A percentile compares a stretch with the other conserved stretches of the same genome.
These are phyloP conservation scores for Sitta carolinensis DNA, from an alignment of 2,797 vertebrate species.

Conservation along the genomic window DNA sequence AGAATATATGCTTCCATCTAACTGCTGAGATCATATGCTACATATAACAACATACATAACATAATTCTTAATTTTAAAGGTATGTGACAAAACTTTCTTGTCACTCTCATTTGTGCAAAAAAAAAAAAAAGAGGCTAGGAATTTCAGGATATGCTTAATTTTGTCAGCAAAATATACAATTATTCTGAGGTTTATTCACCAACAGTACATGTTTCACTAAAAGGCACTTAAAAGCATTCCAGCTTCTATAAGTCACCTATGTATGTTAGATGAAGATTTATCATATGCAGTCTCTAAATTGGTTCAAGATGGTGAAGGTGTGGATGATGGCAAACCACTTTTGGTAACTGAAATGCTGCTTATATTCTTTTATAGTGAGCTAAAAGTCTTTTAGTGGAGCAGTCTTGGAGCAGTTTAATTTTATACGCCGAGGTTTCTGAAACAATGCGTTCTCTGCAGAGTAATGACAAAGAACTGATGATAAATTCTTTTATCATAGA, in stretches of 20 bases:
- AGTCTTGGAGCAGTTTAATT: not conserved
- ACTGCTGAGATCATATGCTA: not conserved
- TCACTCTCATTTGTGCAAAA: not conserved
- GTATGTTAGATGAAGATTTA: not conserved
- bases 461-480: not conserved
- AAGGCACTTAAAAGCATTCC: not conserved
- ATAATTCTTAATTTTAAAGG: not conserved
- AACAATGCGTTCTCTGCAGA: not conserved
- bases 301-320: not conserved
- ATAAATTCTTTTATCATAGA: not conserved
- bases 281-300: not conserved
- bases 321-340: not conserved
- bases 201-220: not conserved
- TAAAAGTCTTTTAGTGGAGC: not conserved
- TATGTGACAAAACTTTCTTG: not conserved
- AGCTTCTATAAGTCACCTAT: not conserved
- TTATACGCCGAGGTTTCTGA: not conserved
- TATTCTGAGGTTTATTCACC: not conserved
- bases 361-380: not conserved
- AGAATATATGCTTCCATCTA: not conserved
- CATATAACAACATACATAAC: not conserved
- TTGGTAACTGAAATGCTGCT: not conserved
- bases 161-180: not conserved
- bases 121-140: not conserved
- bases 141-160: not conserved